Percentiles rank a stretch among this genome's conserved stretches.
Conservation (phyloP, 2,888 invertebrate genomes). For the Gymnosoma rotundatum region DNA sequence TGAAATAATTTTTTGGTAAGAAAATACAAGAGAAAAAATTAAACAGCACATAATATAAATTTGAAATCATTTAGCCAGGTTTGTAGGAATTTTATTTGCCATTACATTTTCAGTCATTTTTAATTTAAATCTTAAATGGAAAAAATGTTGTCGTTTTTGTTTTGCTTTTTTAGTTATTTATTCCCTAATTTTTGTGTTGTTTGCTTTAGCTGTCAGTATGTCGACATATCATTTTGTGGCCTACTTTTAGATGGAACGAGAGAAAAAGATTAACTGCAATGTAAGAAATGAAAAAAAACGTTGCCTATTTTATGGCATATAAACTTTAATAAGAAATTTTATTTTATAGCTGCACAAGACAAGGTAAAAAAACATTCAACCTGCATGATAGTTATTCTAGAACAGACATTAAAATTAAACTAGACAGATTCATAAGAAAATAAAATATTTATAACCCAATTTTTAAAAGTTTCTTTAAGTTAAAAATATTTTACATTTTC, state of each 20-base stretch:
- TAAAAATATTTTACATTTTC: neutral
- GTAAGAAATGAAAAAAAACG: constrained; percentile 13
- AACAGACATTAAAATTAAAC: constrained; percentile 32
- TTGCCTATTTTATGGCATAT: constrained; percentile 61
- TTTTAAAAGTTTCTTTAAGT: neutral
- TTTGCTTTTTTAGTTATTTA: constrained; percentile 9
- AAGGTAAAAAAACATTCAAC: constrained; percentile 26
- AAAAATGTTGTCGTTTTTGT: neutral
- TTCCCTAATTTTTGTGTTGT: constrained; percentile 45
- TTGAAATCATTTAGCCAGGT: neutral
- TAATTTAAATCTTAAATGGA: constrained; percentile 47
- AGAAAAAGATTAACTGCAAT: constrained; percentile 43
- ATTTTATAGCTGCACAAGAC: constrained; percentile 17
- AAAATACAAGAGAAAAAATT: constrained; percentile 8
- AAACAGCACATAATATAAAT: neutral
- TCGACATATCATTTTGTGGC: constrained; percentile 69
- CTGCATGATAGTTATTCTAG: neutral
- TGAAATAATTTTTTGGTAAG: constrained; percentile 31
- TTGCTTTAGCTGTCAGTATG: constrained; percentile 66
- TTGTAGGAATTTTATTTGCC: constrained; percentile 3
- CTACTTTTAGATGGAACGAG: constrained; percentile 59
- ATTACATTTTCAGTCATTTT: constrained; percentile 38
- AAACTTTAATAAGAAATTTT: constrained; percentile 37
- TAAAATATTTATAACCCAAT: constrained; percentile 27
- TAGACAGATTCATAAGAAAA: constrained; percentile 1